These are phyloP conservation scores for Halocaridina rubra DNA, from an alignment of 2,888 invertebrate species.

Conservation along the genomic window DNA sequence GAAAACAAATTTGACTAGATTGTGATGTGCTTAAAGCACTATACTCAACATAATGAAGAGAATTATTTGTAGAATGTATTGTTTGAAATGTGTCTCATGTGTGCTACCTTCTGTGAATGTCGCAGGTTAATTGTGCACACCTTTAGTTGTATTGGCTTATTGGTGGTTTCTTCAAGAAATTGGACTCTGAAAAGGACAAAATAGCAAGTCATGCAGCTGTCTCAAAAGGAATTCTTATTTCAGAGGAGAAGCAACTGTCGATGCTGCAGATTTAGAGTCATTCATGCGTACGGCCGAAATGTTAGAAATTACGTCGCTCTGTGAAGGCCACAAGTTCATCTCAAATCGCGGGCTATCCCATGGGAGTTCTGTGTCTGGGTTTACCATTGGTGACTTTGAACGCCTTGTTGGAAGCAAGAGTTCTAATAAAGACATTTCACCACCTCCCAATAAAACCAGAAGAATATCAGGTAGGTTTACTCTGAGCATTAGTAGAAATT, in stretches of 20 bases:
- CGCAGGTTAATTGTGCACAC: no score
- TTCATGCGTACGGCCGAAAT: conserved; percentile 62
- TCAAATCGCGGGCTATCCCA: conserved; percentile 11
- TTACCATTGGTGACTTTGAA: conserved; percentile 46
- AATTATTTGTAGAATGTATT: no score
- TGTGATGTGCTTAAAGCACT: no score
- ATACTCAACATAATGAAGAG: no score
- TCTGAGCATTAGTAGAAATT: no score
- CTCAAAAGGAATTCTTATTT: not conserved
- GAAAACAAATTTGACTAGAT: no score
- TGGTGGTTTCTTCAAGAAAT: no score
- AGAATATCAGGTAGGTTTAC: conserved; percentile 42
- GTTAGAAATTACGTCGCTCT: conserved; percentile 58
- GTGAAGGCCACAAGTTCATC: conserved; percentile 54
- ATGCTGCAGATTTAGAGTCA: conserved; percentile 57
- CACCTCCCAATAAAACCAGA: conserved; percentile 19
- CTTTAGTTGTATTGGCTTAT: no score
- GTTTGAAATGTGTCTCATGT: no score
- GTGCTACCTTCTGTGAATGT: no score
- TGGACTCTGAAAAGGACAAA: no score
- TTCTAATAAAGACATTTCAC: conserved; percentile 6
- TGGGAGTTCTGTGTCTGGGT: not conserved
- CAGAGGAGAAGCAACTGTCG: conserved; percentile 62
- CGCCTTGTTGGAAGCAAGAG: conserved; percentile 42
- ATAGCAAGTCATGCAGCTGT: no score